Base-by-base conservation (phyloP, 2,888 invertebrate genomes). In the Scelioninae gen. 1 region DNA sequence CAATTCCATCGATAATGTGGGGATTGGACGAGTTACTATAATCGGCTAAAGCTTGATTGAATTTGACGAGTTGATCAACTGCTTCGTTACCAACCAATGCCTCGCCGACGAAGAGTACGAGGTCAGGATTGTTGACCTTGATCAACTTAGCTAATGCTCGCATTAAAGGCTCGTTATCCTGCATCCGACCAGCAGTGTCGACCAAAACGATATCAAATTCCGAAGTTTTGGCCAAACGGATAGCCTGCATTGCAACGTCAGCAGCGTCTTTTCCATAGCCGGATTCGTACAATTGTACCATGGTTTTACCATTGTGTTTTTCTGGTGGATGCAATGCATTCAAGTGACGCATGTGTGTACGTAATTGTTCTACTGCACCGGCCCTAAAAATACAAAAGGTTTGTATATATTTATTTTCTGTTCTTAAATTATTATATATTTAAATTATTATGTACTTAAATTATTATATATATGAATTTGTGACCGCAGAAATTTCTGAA, bases 71-170 rank as follows among this genome's bases (percentile, higher is more conserved):
- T 92, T 99, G 99, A 93, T 99, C 99, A 23, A 99, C 99, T 13
- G 99, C 99, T 91, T 99, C 99, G 92, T 99, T 99, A 32, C 99
- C 99, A 0, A 99, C 99, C n/a, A 99, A 93, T 0, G 99, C 99
- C 92, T 99, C 99, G 0, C 99, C 99, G 9, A 99, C 99, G 93
- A 99, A 99, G n/a, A 99, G 94, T 1, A 99, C 99, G 91, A 98
- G 94, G 93, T 99, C 99, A 0, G 99, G 99, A 89, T 98, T 96
- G 93, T 99, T 99, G 51, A 99, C 97, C 93, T 96, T 97, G 89
- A 99, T 99, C 85, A 99, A 94, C 94, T 99, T 99, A 5, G 99
- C 97, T 63, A 99, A 94, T 0, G 99, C 98, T 84, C 98, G 94
- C 99, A 99, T 99, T 47, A 99, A 94, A 0, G 99, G 99, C 91